Base-by-base conservation (phyloP, 2,113 vertebrate species). In the Tachysurus fulvidraco region DNA sequence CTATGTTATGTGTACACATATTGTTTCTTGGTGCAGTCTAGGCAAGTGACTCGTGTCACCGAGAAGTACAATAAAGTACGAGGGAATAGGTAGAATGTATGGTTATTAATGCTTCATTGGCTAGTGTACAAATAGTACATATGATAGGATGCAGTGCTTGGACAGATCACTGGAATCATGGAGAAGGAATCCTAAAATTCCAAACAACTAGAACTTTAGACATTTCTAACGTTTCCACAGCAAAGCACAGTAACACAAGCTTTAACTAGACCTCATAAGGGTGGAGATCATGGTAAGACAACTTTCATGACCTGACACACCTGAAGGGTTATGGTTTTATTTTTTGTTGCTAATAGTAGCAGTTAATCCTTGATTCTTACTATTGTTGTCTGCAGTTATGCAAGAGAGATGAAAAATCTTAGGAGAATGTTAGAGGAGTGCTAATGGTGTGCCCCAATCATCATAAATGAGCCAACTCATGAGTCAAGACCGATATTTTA, bases 261-360 rank as follows among this genome's bases (percentile, higher is more conserved):
- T 30, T 23, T 7, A 4, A 50, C 30, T 50, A 73, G 14, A 57
- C n/a, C 9, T 86, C 55, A 28, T 77, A 46, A 85, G 36, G 77
- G 55, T 25, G 67, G 81, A 28, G 23, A 73, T 36, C 36, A 36
- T 36, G 36, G 1, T 36, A 60, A 46, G 65, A 50, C 46, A 71
- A 23, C 57, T 41, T 4, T 17, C 25, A 46, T 6, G 36, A 36
- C 36, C 36, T 36, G 36, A 50, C 46, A 50, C 46, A 50, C 46
- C 46, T 50, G 46, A 50, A 50, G 46, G 46, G 46, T 50, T 50
- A 62, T 86, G 19, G 7, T 81, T 41, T 86, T n/a, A 54, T 73
- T 41, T 52, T 82, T 54, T 55, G 85, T 86, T 82, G 79, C 85
- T 82, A 52, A 62, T 86, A 82, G 67, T 52, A 62, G 5, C 67